A percentile compares a stretch with the other conserved stretches of the same genome.
These are phyloP conservation scores for Bimastos eiseni DNA, from an alignment of 2,888 invertebrate species.

Conservation along the genomic window DNA sequence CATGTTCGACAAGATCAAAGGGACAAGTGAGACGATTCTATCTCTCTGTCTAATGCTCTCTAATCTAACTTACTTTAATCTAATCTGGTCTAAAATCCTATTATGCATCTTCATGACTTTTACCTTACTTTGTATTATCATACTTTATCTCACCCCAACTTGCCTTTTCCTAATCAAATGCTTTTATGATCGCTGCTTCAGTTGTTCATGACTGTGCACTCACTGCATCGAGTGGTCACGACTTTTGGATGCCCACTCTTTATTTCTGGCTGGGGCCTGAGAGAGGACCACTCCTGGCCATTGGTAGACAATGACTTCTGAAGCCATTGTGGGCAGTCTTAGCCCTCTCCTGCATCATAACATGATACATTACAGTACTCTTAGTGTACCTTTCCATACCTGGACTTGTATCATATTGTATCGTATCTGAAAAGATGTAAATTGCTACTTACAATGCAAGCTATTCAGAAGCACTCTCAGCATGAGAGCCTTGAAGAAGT, in stretches of 20 bases:
- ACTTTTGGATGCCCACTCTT: not conserved
- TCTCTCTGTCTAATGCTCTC: not conserved
- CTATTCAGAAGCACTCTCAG: no score
- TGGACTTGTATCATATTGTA: no score
- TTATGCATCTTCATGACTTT: not conserved
- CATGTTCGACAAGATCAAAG: constrained; percentile 53
- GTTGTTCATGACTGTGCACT: no score
- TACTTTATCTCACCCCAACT: not conserved
- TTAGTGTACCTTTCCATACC: not conserved
- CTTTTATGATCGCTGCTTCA: not conserved
- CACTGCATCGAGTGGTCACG: no score
- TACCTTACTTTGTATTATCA: not conserved
- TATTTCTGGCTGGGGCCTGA: not conserved
- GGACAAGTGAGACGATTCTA: not conserved
- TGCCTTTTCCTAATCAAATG: not conserved
- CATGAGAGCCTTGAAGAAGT: no score
- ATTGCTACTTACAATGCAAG: no score
- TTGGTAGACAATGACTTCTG: not conserved
- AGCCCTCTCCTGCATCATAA: not conserved
- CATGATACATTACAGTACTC: not conserved
- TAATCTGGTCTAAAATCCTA: not conserved
- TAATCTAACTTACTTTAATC: constrained; percentile 13
- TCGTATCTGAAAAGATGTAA: no score
- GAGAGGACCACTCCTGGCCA: not conserved
- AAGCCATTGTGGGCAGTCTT: not conserved